Evolutionary conservation across 1,140 invertebrate genomes (phyloP).

Genomic region (Ips typographus): DNA sequence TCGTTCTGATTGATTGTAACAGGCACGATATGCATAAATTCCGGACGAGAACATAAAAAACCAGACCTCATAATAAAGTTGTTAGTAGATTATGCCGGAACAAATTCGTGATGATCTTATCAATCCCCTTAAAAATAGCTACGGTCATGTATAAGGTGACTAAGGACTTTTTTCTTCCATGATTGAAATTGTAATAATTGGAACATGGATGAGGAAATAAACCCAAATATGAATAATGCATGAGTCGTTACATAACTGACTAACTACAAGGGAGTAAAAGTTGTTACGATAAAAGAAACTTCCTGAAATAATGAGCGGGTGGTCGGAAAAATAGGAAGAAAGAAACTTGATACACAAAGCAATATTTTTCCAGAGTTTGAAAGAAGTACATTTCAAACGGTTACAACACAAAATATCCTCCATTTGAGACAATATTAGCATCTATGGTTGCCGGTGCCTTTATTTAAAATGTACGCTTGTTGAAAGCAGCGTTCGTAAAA

Average conservation of each 20-base stretch:
- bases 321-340: too few species aligned
- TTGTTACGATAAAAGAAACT: not conserved
- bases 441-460: constrained; percentile 3
- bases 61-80: constrained; percentile 32
- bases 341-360: too few species aligned
- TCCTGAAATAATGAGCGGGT: not conserved
- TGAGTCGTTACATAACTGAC: not conserved
- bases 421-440: constrained; percentile 6
- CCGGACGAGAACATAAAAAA: constrained; percentile 24
- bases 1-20: constrained; percentile 27
- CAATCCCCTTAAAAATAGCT: constrained; percentile 23
- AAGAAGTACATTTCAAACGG: not conserved
- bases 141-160: constrained; percentile 19
- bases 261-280: not conserved
- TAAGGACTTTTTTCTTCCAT: constrained; percentile 7
- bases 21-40: constrained; percentile 31
- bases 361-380: not conserved
- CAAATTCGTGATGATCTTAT: constrained; percentile 35
- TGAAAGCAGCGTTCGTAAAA: constrained; percentile 3
- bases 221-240: constrained; percentile 17
- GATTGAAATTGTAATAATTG: constrained; percentile 19
- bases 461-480: constrained; percentile 9
- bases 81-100: constrained; percentile 33
- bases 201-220: constrained; percentile 16
- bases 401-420: not conserved